phyloP scores from a whole-genome alignment of 1,140 invertebrate genomes.

The Heliconius congener region DNA sequence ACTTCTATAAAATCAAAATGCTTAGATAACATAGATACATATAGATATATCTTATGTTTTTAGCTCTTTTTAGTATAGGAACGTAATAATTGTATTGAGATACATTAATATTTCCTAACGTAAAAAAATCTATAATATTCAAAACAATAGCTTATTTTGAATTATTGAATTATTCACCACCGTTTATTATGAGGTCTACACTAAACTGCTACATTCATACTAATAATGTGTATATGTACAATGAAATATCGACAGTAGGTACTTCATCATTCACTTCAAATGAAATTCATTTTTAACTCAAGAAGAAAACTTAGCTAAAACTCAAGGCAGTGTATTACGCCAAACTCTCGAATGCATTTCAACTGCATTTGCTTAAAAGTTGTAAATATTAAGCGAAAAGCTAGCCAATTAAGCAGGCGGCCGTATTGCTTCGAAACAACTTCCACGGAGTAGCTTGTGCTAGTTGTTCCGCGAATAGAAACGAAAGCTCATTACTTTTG shows the following conservation, averaged over 20 bases:
- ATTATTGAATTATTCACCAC: too few relatives aligned
- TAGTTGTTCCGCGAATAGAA: constrained; percentile 60
- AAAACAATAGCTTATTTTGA: too few relatives aligned
- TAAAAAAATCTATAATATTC: background rate
- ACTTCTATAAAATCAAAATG: background rate
- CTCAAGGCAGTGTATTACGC: constrained; percentile 53
- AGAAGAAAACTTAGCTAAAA: constrained; percentile 51
- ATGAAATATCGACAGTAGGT: background rate
- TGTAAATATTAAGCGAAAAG: constrained; percentile 69
- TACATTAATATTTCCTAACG: constrained; percentile 6
- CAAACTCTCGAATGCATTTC: constrained; percentile 60
- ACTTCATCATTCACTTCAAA: constrained; percentile 21
- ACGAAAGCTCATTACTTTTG: constrained; percentile 60
- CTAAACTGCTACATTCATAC: background rate
- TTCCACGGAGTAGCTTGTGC: constrained; percentile 54
- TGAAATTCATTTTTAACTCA: constrained; percentile 47
- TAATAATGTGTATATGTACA: background rate
- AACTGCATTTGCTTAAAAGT: constrained; percentile 66
- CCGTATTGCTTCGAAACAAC: constrained; percentile 53
- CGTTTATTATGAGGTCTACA: background rate
- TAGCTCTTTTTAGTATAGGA: background rate
- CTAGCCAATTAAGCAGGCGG: constrained; percentile 68
- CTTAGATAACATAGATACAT: background rate
- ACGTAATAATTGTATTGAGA: too few relatives aligned
- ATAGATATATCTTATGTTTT: background rate